Base-by-base conservation (phyloP, 1,140 invertebrate species). In the Nasonia longicornis region DNA sequence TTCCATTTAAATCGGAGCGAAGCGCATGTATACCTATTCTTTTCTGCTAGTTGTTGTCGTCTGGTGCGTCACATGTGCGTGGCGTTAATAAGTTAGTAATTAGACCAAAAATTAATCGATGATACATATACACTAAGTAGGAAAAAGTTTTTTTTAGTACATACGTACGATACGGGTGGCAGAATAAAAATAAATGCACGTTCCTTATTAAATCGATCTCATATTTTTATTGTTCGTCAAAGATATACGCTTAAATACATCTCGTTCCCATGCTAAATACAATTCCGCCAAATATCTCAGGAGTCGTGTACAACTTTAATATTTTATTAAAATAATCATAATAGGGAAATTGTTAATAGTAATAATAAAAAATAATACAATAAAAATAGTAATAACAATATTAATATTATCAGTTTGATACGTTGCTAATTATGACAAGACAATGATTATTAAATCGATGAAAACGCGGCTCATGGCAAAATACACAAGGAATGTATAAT, bases 221-320 rank as follows among this genome's bases (percentile, higher is more conserved):
- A 26, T 75, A 35, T 79, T 79, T 82, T 79, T 82, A 79, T 82
- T 82, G 70, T 78, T 82, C 63, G 58, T 74, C 58, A 82, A 78
- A 82, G 81, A 78, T 74, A 82, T 78, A 78, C 42, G 75, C 70
- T 42, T 82, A 78, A 82, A 79, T 79, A 82, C 81, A 79, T 79
- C 63, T 82, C 77, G 14, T 79, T 75, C 73, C 58, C 45, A 45
- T 58, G 66, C 58, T 79, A 82, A 79, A 82, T 82, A 82, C 66
- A 79, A 79, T 82, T 64, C 31, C 58, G 52, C 26, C 70, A 77
- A 52, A 78, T 69, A 73, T 78, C 45, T 78, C 63, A 38, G 38
- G 72, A 14, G 64, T 79, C 64, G 64, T 79, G 77, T 69, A 82
- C 76, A 82, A 48, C 66, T 72, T 73, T 16, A 73, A 74, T 69